These are phyloP conservation scores for Mactromeris polynyma DNA, from an alignment of 2,888 invertebrate genomes.

Conservation along the genomic window DNA sequence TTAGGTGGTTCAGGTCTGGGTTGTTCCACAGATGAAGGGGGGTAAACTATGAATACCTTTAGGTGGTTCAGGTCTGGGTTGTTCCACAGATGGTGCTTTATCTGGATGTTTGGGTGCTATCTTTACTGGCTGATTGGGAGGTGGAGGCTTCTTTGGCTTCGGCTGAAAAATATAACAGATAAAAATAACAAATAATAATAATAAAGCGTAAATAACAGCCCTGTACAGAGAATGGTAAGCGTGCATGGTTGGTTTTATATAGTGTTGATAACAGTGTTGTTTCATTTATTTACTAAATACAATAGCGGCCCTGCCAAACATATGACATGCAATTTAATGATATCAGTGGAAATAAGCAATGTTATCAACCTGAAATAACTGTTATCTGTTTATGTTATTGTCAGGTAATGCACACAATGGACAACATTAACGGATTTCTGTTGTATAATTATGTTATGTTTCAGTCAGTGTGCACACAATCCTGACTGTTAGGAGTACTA, in stretches of 20 bases:
- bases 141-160: constrained; percentile 82
- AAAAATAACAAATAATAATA: not conserved
- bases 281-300: no score
- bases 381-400: not conserved
- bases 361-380: not conserved
- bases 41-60: constrained; percentile 41
- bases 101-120: constrained; percentile 76
- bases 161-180: constrained; percentile 67
- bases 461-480: not conserved
- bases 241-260: no score
- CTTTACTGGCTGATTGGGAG: constrained; percentile 73
- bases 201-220: not conserved
- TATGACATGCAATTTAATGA: no score
- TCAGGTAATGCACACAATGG: not conserved
- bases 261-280: no score
- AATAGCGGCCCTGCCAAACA: no score
- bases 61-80: constrained; percentile 57
- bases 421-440: not conserved
- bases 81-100: constrained; percentile 71
- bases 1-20: no score
- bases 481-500: not conserved
- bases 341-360: not conserved
- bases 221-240: not conserved
- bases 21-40: not conserved
- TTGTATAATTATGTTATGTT: not conserved